These are phyloP conservation scores for Cyrtonyx montezumae DNA, from an alignment of 2,113 vertebrate genomes.

Conservation along the genomic window DNA sequence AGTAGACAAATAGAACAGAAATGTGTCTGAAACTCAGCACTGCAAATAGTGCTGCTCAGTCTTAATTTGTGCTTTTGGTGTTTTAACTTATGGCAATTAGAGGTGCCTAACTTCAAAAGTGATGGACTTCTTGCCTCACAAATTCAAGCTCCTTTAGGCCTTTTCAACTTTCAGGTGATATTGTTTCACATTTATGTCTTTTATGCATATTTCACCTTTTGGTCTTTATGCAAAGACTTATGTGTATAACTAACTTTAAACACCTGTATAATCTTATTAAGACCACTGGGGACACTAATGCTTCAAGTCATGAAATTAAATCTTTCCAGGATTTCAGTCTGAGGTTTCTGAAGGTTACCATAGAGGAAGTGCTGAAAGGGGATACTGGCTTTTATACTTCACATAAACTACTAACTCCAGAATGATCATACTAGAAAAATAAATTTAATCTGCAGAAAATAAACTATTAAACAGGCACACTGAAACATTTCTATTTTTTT, in stretches of 20 bases:
- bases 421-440: not conserved
- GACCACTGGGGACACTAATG: not conserved
- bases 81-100: not conserved
- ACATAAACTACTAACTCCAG: not conserved
- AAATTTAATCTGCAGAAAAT: not conserved
- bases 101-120: not conserved
- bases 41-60: not conserved
- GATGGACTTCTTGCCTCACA: not conserved
- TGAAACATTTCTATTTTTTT: not conserved
- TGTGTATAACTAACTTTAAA: not conserved
- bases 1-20: not conserved
- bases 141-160: not conserved
- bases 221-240: not conserved
- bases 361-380: not conserved
- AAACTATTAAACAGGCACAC: not conserved
- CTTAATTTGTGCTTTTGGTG: not conserved
- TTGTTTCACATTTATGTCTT: not conserved
- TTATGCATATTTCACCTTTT: not conserved
- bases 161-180: not conserved
- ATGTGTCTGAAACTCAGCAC: not conserved
- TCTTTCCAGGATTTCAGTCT: not conserved
- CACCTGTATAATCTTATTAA: not conserved
- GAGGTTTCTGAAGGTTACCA: not conserved
- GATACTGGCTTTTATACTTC: not conserved
- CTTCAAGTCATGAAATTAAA: not conserved